phyloP scores from a whole-genome alignment of 2,888 invertebrate genomes.

The Nezara viridula region DNA sequence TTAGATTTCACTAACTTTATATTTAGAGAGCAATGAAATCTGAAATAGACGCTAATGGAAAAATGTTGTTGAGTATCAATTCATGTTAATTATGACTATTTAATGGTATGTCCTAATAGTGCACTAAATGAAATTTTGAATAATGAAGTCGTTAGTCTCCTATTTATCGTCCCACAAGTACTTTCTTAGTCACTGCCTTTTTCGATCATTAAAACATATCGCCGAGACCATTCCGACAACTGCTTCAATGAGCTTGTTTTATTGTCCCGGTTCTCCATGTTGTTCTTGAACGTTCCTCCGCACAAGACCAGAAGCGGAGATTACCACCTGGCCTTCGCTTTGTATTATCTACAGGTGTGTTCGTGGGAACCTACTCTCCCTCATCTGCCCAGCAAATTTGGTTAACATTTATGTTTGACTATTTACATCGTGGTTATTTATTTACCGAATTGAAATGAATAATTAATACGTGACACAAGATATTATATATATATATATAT shows the following conservation, averaged over 20 bases:
- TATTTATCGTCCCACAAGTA: neutral
- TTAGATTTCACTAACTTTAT: too few species aligned
- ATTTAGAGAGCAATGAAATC: neutral
- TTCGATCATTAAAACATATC: neutral
- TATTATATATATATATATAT: neutral
- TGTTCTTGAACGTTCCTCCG: constrained; percentile 19
- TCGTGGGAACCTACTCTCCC: constrained; percentile 45
- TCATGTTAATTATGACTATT: neutral
- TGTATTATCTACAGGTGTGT: constrained; percentile 50
- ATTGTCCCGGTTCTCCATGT: constrained; percentile 10
- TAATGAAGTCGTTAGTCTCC: neutral
- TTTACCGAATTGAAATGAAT: neutral
- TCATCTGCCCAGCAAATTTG: constrained; percentile 25
- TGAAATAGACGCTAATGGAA: neutral
- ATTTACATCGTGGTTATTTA: neutral
- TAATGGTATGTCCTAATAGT: too few species aligned
- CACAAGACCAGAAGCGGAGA: neutral
- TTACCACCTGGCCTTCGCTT: constrained; percentile 51
- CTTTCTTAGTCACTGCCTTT: neutral
- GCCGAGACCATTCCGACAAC: neutral
- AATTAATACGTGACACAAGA: neutral
- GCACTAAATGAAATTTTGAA: neutral
- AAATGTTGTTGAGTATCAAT: neutral
- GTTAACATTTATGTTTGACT: neutral
- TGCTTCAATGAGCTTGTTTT: neutral